Conservation (phyloP, 1,140 invertebrate genomes). For the Nixonia krombeini region DNA sequence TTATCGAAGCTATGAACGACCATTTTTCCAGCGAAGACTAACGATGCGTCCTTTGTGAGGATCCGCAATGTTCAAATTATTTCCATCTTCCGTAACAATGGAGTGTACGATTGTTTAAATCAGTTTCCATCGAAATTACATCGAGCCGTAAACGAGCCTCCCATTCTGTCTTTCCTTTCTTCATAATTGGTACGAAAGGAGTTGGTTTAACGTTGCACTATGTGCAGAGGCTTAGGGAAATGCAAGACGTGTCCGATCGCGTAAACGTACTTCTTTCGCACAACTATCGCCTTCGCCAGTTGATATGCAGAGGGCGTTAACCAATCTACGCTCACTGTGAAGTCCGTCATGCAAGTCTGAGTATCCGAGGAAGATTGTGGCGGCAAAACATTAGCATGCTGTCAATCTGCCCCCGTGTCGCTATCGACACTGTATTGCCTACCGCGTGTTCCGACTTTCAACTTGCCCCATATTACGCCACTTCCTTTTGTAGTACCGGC, state of each 20-base stretch:
- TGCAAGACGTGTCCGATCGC: too few species aligned
- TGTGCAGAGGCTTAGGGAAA: too few species aligned
- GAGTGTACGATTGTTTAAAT: too few species aligned
- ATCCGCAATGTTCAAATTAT: conserved; percentile 17
- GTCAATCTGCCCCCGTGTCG: conserved; percentile 45
- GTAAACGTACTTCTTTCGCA: too few species aligned
- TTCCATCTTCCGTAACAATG: too few species aligned
- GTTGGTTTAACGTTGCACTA: too few species aligned
- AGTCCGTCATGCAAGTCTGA: conserved; percentile 25
- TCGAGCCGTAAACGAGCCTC: too few species aligned
- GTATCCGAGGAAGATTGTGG: conserved; percentile 47
- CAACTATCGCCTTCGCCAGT: too few species aligned
- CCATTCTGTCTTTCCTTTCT: too few species aligned
- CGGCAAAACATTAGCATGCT: conserved; percentile 57
- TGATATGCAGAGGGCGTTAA: conserved; percentile 53
- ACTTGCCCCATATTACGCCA: conserved; percentile 45
- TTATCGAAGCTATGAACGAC: conserved; percentile 46
- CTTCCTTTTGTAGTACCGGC: conserved; percentile 30
- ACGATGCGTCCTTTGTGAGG: conserved; percentile 34
- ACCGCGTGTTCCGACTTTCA: conserved; percentile 55
- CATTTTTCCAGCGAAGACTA: conserved; percentile 44
- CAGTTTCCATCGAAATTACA: too few species aligned
- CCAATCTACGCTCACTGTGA: too few species aligned
- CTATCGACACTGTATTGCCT: conserved; percentile 60
- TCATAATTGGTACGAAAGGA: too few species aligned